Percentiles rank a stretch among this genome's conserved stretches.
phyloP scores from a whole-genome alignment of 64 coral and sea anemone species.

The Hydrozoanthus tunicans region DNA sequence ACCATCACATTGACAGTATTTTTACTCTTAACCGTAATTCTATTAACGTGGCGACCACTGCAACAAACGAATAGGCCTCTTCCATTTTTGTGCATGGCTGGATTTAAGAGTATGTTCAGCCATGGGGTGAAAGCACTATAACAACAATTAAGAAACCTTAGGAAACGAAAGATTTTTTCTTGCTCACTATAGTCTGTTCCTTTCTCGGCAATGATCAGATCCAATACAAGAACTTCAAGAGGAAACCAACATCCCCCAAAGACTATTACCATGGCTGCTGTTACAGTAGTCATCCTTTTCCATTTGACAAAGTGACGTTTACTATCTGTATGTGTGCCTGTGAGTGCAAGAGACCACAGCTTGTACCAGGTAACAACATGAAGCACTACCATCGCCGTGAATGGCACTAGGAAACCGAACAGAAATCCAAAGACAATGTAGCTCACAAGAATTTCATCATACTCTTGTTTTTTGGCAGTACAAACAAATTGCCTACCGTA shows the following conservation, averaged over 20 bases:
- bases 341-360: neutral
- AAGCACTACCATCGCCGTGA: neutral
- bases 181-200: neutral
- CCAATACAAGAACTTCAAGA: neutral
- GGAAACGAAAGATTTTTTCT: neutral
- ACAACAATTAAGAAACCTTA: neutral
- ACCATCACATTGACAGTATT: neutral
- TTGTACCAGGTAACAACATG: conserved; percentile 2
- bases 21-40: conserved; percentile 28
- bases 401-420: conserved; percentile 25
- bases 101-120: conserved; percentile 20
- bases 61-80: neutral
- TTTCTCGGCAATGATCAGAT: neutral
- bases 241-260: conserved; percentile 41
- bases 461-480: neutral
- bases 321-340: neutral
- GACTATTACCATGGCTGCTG: conserved; percentile 9
- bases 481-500: conserved; percentile 6
- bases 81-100: conserved; percentile 3
- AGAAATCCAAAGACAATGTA: conserved; percentile 35
- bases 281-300: conserved; percentile 34
- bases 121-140: neutral
- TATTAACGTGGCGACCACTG: conserved; percentile 3
- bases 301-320: neutral
- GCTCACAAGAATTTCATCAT: conserved; percentile 28